Base-by-base conservation (phyloP, 2,113 vertebrate genomes). In the Anser cygnoides region DNA sequence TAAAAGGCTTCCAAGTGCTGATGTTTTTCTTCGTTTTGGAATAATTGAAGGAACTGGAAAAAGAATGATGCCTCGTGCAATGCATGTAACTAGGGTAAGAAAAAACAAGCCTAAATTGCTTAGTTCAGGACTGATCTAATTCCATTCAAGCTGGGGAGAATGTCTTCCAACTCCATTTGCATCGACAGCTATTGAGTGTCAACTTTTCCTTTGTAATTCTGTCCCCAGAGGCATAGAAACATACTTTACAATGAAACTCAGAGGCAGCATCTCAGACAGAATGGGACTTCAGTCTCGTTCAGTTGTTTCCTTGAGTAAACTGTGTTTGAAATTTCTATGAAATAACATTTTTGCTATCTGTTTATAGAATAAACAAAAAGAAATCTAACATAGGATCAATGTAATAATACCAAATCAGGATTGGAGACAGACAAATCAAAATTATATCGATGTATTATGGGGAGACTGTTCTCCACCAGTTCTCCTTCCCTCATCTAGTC, bases 11-110 rank as follows among this genome's bases (percentile, higher is more conserved):
- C 39, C 87, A 4, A 95, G 84, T 10, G 98, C 97, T 67, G 96
- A 98, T 8, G 98, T 98, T 89, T 98, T 95, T 44, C 55, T 98
- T 74, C 96, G 94, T 63, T 98, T 98, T 90, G 98, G 98, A 73
- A 95, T 98, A 92, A 97, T 98, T 77, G 77, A 97, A 66, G 90
- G 80, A 61, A 59, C 35, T 44, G 68, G 49, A 37, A 97, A 97
- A 76, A 96, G 62, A 76, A 98, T 98, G 98, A 97, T 98, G 95
- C 95, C 92, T 39, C 96, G n/a, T 67, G 97, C 98, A 31, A 90
- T 98, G 83, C 86, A 59, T 33, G 59, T 66, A 20, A 54, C 79
- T 3, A 54, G 46, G 97, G 98, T 98, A 97, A 98, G 96, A 71
- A 61, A 50, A 26, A 93, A 33, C 17, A 66, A 49, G 39, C 33